These are phyloP conservation scores for Agraylea sexmaculata DNA, from an alignment of 1,140 invertebrate genomes.

Conservation along the genomic window DNA sequence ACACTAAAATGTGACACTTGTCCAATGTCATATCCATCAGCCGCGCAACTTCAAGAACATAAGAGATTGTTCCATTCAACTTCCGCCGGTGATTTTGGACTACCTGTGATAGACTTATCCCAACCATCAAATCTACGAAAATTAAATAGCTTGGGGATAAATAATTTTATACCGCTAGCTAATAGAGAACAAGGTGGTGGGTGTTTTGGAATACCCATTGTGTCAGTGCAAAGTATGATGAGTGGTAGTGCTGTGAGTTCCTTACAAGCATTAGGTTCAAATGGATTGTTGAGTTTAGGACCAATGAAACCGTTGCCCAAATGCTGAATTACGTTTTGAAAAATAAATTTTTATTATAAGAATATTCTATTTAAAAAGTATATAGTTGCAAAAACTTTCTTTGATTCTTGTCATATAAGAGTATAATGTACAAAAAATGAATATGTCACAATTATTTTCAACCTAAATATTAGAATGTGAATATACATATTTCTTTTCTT, in stretches of 20 bases:
- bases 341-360: not conserved
- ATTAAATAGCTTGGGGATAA: slow-evolving; percentile 54
- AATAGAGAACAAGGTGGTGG: slow-evolving; percentile 49
- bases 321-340: slow-evolving; percentile 4
- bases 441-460: too few relatives aligned
- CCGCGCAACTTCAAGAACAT: slow-evolving; percentile 52
- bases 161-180: slow-evolving; percentile 59
- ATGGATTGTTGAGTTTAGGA: slow-evolving; percentile 55
- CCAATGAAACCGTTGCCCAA: slow-evolving; percentile 51
- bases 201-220: slow-evolving; percentile 59
- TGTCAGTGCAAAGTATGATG: slow-evolving; percentile 51
- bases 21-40: slow-evolving; percentile 55
- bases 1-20: slow-evolving; percentile 56
- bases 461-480: too few relatives aligned
- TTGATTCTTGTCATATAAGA: not conserved
- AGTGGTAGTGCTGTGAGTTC: slow-evolving; percentile 45
- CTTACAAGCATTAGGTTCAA: slow-evolving; percentile 50
- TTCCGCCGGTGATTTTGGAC: slow-evolving; percentile 45
- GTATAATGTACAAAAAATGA: not conserved
- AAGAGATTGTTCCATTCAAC: slow-evolving; percentile 54
- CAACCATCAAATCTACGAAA: slow-evolving; percentile 49
- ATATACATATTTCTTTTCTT: too few relatives aligned
- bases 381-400: too few relatives aligned
- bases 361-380: not conserved
- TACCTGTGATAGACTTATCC: slow-evolving; percentile 61